Base-by-base conservation (phyloP, 2,888 invertebrate genomes). In the Alloscopus bannaensis region DNA sequence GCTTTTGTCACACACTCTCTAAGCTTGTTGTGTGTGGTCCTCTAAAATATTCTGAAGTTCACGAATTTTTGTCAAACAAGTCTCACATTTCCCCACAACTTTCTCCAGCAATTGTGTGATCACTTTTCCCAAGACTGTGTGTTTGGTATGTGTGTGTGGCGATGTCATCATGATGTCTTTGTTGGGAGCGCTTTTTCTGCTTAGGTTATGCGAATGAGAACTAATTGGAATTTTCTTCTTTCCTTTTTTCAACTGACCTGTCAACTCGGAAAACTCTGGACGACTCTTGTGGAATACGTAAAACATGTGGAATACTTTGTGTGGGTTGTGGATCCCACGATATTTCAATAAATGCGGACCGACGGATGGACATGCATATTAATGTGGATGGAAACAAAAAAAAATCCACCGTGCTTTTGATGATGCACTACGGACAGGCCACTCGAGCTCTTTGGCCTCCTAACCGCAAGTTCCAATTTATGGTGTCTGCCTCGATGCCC, bases 401-500 rank as follows among this genome's bases (percentile, higher is more conserved):
- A 28, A 22, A 20, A 4, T 45, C 8, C 26, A 42, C 45, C 24
- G n/a, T n/a, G n/a, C n/a, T n/a, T n/a, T n/a, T 45, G 45, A 4
- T 3, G 20, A 2, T 26, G 22, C 18, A 8, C 18, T 29, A 20
- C 26, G 16, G n/a, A 18, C 40, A 83, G 83, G 80, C 77, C 18
- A 81, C 75, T 26, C 64, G 73, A 42, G 69, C 57, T 22, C 80
- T 68, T 2, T 83, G 83, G 83, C 80, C 80, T 31, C 83, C 81
- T 20, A 76, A 77, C 36, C 70, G 83, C 64, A 75, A 83, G 31
- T 87, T 87, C 75, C 87, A 89, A 40, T 88, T 90, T 79, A 89
- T 90, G 87, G 89, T 90, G 20, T 89, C 91, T 2, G 89, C 90
- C 13, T 89, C 90, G 3, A 88, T 89, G 78, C 91, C 91, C 3